Evolutionary conservation across 2,888 invertebrate genomes (phyloP).

Genomic region (Steinernema scapterisci): DNA sequence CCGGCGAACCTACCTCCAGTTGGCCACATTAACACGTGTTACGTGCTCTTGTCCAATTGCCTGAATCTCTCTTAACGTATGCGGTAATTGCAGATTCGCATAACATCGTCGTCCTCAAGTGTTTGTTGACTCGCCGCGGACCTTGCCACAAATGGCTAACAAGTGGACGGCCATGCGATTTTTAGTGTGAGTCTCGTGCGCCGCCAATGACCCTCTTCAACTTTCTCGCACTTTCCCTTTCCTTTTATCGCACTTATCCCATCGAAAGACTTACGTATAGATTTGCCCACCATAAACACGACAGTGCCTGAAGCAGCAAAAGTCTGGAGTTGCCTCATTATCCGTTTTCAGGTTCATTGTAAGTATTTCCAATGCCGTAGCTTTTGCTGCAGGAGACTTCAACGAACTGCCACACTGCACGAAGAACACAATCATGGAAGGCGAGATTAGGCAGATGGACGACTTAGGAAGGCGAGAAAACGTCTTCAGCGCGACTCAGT

Average conservation of each 20-base stretch:
- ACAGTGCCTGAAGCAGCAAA: too few relatives aligned
- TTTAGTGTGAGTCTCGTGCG: constrained; percentile 30
- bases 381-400: not conserved
- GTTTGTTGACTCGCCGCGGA: constrained; percentile 29
- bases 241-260: not conserved
- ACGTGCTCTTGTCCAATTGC: not conserved
- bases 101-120: constrained; percentile 26
- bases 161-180: constrained; percentile 31
- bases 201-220: constrained; percentile 33
- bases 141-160: constrained; percentile 31
- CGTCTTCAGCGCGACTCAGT: constrained; percentile 40
- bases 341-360: not conserved
- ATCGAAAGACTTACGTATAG: too few relatives aligned
- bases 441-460: constrained; percentile 33
- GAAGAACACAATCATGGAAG: constrained; percentile 38
- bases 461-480: constrained; percentile 32
- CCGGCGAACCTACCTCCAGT: too few relatives aligned
- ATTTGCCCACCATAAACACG: too few relatives aligned
- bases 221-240: constrained; percentile 29
- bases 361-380: not conserved
- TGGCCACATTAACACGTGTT: not conserved
- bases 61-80: not conserved
- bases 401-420: constrained; percentile 42
- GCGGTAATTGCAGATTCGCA: constrained; percentile 30
- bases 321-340: too few relatives aligned